A percentile compares a stretch with the other conserved stretches of the same genome.
Conservation (phyloP, 2,888 invertebrate genomes). For the Lycia hirtaria region DNA sequence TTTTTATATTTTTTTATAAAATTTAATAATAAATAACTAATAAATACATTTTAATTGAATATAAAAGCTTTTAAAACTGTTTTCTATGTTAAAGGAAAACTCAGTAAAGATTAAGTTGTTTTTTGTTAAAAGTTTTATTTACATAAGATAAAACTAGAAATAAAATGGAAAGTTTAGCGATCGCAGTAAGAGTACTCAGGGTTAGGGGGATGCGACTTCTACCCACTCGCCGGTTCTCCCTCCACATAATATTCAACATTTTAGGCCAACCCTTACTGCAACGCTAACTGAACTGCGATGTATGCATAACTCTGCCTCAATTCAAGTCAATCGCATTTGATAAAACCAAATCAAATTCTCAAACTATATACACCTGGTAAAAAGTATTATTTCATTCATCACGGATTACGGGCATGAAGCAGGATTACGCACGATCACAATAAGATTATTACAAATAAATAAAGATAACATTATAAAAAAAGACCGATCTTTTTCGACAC, state of each 20-base stretch:
- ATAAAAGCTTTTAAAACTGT: conserved; percentile 55
- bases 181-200: conserved; percentile 51
- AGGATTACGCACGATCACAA: background rate
- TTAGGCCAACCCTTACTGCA: conserved; percentile 54
- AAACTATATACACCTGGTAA: no score
- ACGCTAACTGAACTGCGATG: conserved; percentile 65
- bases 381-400: background rate
- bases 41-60: conserved; percentile 57
- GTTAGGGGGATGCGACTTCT: conserved; percentile 36
- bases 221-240: conserved; percentile 37
- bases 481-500: no score
- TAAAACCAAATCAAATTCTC: background rate
- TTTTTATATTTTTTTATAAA: conserved; percentile 58
- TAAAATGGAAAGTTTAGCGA: conserved; percentile 68
- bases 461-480: conserved; percentile 7
- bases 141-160: conserved; percentile 76
- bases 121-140: conserved; percentile 77
- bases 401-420: background rate
- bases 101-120: conserved; percentile 54
- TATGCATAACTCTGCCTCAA: background rate
- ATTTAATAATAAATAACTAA: conserved; percentile 60
- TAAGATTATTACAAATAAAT: conserved; percentile 10
- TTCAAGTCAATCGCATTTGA: no score
- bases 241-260: conserved; percentile 50
- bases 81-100: conserved; percentile 51